Evolutionary conservation across 2,113 vertebrate genomes (phyloP).

Genomic region (Eulacestoma nigropectus): DNA sequence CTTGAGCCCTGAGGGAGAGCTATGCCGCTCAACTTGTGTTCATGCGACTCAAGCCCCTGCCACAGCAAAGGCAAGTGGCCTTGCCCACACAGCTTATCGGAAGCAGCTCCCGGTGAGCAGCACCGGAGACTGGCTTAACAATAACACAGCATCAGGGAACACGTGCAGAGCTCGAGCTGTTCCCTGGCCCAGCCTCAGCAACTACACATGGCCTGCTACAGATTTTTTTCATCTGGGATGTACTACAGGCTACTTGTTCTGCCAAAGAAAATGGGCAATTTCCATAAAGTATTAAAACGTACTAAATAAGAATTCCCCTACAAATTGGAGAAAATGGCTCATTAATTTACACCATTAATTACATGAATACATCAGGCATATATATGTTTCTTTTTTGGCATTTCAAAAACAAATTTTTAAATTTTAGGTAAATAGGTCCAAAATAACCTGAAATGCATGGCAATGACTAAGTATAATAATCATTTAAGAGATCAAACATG

Average conservation of each 20-base stretch:
- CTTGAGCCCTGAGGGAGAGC: background rate
- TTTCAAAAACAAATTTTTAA: background rate
- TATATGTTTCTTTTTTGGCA: background rate
- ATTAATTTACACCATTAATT: background rate
- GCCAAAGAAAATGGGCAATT: background rate
- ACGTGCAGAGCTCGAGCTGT: background rate
- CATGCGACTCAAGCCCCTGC: fast-evolving
- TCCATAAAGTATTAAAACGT: background rate
- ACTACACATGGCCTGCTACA: fast-evolving
- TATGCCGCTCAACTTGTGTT: fast-evolving
- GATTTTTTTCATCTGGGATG: background rate
- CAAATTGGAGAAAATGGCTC: background rate
- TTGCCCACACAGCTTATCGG: background rate
- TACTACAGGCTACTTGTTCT: background rate
- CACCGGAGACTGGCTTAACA: fast-evolving
- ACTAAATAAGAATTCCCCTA: background rate
- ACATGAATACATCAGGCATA: background rate
- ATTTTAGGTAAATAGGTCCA: background rate
- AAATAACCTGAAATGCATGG: background rate
- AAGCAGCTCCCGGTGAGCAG: background rate
- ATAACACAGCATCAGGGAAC: fast-evolving
- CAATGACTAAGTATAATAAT: background rate
- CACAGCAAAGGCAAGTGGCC: background rate
- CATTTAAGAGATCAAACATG: background rate
- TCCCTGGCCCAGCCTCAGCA: background rate